These are phyloP conservation scores for Tapirus terrestris DNA, from an alignment of 2,113 vertebrate genomes.

Conservation along the genomic window DNA sequence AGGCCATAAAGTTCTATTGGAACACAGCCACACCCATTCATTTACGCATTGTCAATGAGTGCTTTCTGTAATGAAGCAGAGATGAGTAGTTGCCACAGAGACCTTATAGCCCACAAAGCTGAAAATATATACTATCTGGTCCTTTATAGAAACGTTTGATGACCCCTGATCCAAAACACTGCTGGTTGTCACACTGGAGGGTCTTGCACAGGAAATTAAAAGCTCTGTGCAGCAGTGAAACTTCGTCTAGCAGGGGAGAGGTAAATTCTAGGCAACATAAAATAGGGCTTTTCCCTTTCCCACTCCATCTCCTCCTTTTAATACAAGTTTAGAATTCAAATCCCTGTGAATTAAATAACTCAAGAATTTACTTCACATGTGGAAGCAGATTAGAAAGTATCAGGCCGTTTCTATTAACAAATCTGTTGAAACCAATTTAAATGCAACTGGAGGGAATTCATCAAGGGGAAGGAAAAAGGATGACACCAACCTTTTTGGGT, in stretches of 20 bases:
- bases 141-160: background rate
- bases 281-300: background rate
- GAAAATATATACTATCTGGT: background rate
- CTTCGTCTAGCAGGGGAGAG: background rate
- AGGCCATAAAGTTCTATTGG: background rate
- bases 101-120: background rate
- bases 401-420: background rate
- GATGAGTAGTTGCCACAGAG: background rate
- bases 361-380: background rate
- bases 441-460: background rate
- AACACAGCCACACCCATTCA: background rate
- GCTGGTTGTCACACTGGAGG: background rate
- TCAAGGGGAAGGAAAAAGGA: background rate
- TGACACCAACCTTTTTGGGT: background rate
- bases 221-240: background rate
- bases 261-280: background rate
- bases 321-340: constrained; percentile 5
- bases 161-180: background rate
- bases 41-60: background rate
- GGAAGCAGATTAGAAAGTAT: background rate
- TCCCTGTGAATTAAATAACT: background rate
- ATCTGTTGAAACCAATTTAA: background rate
- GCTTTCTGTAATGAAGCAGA: background rate
- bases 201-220: background rate
- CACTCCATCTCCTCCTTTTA: background rate